Conservation (phyloP, 2,888 invertebrate genomes). For the Cetonia aurata region DNA sequence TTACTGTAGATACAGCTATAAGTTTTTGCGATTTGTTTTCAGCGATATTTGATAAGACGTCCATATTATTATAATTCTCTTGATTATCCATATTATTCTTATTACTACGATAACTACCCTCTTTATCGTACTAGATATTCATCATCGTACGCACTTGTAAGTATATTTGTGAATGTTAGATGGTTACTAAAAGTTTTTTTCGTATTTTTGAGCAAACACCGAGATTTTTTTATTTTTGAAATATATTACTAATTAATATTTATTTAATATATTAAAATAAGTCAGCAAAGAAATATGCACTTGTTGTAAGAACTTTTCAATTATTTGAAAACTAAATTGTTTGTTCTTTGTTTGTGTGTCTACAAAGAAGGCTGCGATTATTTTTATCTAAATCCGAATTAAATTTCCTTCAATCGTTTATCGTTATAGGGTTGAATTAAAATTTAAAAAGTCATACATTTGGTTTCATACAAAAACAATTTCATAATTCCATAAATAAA, state of each 20-base stretch:
- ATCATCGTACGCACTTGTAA: constrained; percentile 39
- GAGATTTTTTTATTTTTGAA: constrained; percentile 5
- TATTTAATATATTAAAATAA: not conserved
- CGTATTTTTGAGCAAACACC: constrained; percentile 16
- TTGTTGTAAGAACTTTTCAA: no score
- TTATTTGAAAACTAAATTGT: no score
- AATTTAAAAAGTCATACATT: no score
- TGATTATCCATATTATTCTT: constrained; percentile 42
- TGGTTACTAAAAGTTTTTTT: constrained; percentile 38
- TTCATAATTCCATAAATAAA: no score
- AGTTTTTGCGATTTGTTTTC: constrained; percentile 41
- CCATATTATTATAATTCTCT: constrained; percentile 42
- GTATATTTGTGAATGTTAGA: constrained; percentile 30
- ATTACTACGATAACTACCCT: constrained; percentile 37
- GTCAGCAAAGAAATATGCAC: not conserved
- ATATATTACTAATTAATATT: constrained; percentile 8
- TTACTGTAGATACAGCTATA: constrained; percentile 21
- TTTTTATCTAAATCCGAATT: no score
- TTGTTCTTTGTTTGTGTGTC: no score
- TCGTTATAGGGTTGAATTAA: no score
- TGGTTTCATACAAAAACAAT: no score
- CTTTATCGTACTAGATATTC: constrained; percentile 36
- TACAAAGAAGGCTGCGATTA: no score
- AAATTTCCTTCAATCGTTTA: no score
- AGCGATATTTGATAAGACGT: constrained; percentile 47